Percentiles rank a stretch among this genome's conserved stretches.
These are phyloP conservation scores for Mechanitis mazaeus DNA, from an alignment of 2,888 invertebrate species.

Conservation along the genomic window DNA sequence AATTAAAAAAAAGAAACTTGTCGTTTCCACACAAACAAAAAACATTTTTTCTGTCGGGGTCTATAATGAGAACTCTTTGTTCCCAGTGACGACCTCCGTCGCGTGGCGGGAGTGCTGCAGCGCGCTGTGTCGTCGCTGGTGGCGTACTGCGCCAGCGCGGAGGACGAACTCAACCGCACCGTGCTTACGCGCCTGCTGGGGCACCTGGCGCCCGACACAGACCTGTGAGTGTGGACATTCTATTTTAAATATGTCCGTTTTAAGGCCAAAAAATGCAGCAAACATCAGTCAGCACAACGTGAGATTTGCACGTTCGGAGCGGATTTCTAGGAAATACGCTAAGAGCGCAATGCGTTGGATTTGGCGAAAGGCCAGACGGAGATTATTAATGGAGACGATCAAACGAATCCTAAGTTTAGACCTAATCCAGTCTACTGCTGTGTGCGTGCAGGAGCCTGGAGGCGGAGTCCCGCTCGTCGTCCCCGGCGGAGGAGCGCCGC, in stretches of 20 bases:
- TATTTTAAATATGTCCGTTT: conserved; percentile 11
- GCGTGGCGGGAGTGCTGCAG: conserved; percentile 80
- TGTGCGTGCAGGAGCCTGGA: conserved; percentile 38
- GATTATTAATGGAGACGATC: conserved; percentile 15
- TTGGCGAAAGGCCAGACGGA: conserved; percentile 16
- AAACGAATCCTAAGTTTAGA: conserved; percentile 13
- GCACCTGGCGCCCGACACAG: conserved; percentile 41
- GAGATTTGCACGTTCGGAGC: conserved; percentile 7
- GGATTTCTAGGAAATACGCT: conserved; percentile 26
- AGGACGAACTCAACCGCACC: conserved; percentile 86
- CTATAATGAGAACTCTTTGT: conserved; percentile 10
- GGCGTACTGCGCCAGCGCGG: conserved; percentile 84
- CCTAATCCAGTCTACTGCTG: conserved; percentile 1
- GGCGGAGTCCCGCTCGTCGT: conserved; percentile 43
- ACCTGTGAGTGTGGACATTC: conserved; percentile 32
- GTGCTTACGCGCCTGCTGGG: conserved; percentile 80
- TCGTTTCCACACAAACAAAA: too few species aligned
- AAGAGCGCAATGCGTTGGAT: conserved; percentile 15
- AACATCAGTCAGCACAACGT: not conserved
- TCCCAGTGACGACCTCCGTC: conserved; percentile 80
- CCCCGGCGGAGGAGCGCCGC: conserved; percentile 51
- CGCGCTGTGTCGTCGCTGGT: conserved; percentile 81
- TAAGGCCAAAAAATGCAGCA: conserved; percentile 7
- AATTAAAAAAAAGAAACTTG: too few species aligned
- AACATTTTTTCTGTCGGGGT: not conserved